A percentile compares a stretch with the other conserved stretches of the same genome.
These are phyloP conservation scores for Malacoraja senta DNA, from an alignment of 2,797 vertebrate species.

Conservation along the genomic window DNA sequence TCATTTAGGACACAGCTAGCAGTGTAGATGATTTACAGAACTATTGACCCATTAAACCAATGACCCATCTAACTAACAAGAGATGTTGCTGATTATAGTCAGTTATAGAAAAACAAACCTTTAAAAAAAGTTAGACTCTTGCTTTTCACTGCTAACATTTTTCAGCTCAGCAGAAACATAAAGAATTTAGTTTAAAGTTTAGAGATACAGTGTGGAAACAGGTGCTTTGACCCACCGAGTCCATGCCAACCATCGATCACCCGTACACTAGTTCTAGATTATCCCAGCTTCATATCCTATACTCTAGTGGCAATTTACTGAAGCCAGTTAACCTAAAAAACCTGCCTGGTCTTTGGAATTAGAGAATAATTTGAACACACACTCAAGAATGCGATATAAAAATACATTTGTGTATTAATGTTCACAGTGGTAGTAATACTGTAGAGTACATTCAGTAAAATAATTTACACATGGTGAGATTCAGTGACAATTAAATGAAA, in stretches of 20 bases:
- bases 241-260: too few relatives aligned
- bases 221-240: too few relatives aligned
- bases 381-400: background rate
- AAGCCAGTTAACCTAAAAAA: too few relatives aligned
- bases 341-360: too few relatives aligned
- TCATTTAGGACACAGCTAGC: background rate
- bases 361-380: background rate
- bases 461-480: background rate
- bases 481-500: constrained; percentile 23
- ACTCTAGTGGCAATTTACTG: too few relatives aligned
- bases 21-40: background rate
- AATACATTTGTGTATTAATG: constrained; percentile 32
- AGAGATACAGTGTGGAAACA: too few relatives aligned
- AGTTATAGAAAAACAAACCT: background rate
- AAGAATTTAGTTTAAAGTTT: background rate
- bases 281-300: too few relatives aligned
- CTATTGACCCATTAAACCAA: background rate
- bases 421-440: background rate
- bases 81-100: background rate
- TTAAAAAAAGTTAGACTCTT: too few relatives aligned
- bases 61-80: background rate
- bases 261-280: too few relatives aligned
- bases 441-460: background rate
- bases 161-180: background rate
- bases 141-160: background rate